Evolutionary conservation across 2,888 invertebrate species (phyloP), one percentile per base, ranked within the genome.

Genomic region (Cantharis flavilabris): DNA sequence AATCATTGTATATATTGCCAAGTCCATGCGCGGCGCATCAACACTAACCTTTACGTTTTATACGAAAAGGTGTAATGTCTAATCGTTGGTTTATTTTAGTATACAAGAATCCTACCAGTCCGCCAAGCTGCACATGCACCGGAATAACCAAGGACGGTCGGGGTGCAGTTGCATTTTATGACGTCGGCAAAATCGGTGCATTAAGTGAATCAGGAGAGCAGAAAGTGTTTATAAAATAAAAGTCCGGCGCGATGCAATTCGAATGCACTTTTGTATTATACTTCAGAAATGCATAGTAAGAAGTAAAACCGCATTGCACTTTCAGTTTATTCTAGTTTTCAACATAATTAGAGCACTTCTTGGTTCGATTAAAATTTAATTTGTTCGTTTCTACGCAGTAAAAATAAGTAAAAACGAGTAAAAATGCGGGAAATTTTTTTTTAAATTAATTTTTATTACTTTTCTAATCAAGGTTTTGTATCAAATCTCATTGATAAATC

Each of bases 111-210:
- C 65, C 14, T 65, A 11, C 14, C 72, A 20, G 73, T 71, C 23
- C 70, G 67, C 69, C 30, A 20, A 69, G 77, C 73, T 75, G 82
- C 80, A 80, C 83, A 90, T 90, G 90, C 89, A 92, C 92, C 92
- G 89, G 20, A 71, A 73, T 73, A 76, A 72, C 77, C 78, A 71
- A 62, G 76, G 65, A 33, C 71, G 70, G 64, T 76, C 76, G 72
- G 26, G 77, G 64, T 83, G 84, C 82, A 83, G 77, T 81, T 85
- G 84, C 84, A 84, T 71, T 82, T 80, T 33, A 76, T 84, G 85
- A 86, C 86, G 86, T 86, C 82, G 83, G 80, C 73, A 81, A 82
- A 83, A 83, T 82, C 79, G 84, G 81, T 85, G 86, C 85, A 85
- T 84, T 81, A 82, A 77, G 79, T 78, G 85, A 86, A 76, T 13